A percentile compares a stretch with the other conserved stretches of the same genome.
Evolutionary conservation across 2,888 invertebrate species (phyloP).

Genomic region (Holacanthella duospinosa): DNA sequence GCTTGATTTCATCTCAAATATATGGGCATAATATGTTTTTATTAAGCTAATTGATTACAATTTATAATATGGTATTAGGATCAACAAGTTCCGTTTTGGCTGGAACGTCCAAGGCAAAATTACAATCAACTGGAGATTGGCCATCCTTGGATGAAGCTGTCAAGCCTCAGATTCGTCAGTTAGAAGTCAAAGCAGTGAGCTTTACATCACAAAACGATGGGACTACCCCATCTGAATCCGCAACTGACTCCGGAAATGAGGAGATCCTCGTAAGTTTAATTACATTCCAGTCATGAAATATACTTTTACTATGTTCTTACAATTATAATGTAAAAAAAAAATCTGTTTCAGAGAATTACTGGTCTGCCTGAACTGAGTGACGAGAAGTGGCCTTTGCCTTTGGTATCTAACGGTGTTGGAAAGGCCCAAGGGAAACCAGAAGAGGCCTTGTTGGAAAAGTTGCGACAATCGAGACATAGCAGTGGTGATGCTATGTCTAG

Average conservation of each 20-base stretch:
- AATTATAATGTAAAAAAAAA: too few relatives aligned
- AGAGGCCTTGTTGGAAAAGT: background rate
- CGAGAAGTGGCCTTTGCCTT: background rate
- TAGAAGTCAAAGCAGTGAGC: background rate
- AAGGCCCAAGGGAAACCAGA: background rate
- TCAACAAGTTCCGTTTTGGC: background rate
- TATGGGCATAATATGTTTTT: too few relatives aligned
- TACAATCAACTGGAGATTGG: background rate
- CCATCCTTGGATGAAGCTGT: conserved; percentile 3
- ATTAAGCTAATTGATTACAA: too few relatives aligned
- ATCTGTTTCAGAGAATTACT: background rate
- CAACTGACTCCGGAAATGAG: conserved; percentile 2
- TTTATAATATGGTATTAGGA: too few relatives aligned
- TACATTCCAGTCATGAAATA: background rate
- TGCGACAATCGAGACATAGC: conserved; percentile 2
- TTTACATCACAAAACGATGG: background rate
- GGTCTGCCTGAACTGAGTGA: background rate
- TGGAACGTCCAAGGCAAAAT: background rate
- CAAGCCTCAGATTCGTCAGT: background rate
- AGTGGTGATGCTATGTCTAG: conserved; percentile 1
- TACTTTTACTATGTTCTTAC: background rate
- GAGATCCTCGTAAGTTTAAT: background rate
- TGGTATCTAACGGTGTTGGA: background rate
- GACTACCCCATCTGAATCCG: background rate
- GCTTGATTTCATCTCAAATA: too few relatives aligned